Conservation (phyloP, 2,113 vertebrate species). For the Neotoma lepida region DNA sequence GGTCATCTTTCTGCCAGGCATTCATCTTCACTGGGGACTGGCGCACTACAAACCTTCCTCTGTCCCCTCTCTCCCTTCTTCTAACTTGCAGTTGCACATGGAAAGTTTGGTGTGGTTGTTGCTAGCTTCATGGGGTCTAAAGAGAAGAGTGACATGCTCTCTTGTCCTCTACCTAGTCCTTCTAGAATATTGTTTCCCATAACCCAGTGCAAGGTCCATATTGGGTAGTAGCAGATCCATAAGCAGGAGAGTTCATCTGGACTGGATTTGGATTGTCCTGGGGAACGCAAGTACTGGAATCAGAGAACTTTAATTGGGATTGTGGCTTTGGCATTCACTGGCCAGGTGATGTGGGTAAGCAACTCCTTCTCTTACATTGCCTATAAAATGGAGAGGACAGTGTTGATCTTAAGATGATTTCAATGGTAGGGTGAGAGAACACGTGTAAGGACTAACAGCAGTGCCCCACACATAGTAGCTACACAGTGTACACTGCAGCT, state of each 20-base stretch:
- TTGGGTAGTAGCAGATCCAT: background rate
- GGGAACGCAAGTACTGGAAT: too few relatives aligned
- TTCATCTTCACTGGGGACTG: accelerated
- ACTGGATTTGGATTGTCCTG: background rate
- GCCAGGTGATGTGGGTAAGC: background rate
- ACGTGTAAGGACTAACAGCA: too few relatives aligned
- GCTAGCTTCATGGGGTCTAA: background rate
- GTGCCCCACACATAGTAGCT: background rate
- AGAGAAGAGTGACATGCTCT: accelerated
- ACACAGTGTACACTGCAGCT: accelerated
- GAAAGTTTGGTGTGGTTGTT: background rate
- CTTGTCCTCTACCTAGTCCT: background rate
- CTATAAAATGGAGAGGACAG: background rate
- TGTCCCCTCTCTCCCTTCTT: background rate
- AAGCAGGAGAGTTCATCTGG: background rate
- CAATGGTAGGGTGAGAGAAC: background rate
- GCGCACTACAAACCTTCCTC: background rate
- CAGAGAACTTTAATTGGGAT: background rate
- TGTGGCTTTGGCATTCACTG: background rate
- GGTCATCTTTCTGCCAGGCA: accelerated
- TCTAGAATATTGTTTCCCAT: background rate
- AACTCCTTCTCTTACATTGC: background rate
- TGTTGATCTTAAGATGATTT: background rate
- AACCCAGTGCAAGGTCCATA: background rate
- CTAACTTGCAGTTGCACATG: accelerated